Base-by-base conservation (phyloP, 2,113 vertebrate species). In the Mugil cephalus region DNA sequence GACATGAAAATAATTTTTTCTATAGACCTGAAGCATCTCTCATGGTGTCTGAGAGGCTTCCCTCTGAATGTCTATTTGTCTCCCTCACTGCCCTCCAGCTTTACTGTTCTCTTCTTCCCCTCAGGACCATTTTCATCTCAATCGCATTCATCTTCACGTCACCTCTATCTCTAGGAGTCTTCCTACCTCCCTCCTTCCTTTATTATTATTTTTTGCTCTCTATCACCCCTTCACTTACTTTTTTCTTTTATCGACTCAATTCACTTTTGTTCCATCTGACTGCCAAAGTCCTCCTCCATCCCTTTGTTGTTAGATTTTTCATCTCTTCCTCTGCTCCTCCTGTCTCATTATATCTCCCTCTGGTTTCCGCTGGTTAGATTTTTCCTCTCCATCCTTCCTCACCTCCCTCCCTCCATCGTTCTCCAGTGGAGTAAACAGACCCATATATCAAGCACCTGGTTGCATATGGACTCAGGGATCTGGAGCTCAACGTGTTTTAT, bases 381-480 rank as follows among this genome's bases (percentile, higher is more conserved):
- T 58, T 10, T 52, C 38, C 46, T 52, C 58, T n/a, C 24, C 24
- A 30, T 30, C 24, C 3, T 46, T n/a, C 8, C 24, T 48, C 40
- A 13, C 36, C 18, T 15, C 34, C 12, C 13, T 18, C 7, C 46
- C 8, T 13, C 36, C 38, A 17, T 46, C 35, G 18, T 42, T 51
- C 34, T 56, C 50, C n/a, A 2, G 21, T 6, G 13, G 17, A 35
- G 48, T 56, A 58, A 74, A 74, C 53, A 51, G 0, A 14, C 59
- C 39, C 19, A 77, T 77, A 61, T 40, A 59, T 82, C 62, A 78
- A 35, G 45, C 19, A 24, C 17, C 55, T 69, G 47, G 45, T 13
- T 79, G 62, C 39, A 40, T 64, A 50, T 74, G 11, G 47, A 79
- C 73, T 51, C 58, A 71, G 4, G 40, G 54, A 64, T 67, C 13